A percentile compares a stretch with the other conserved stretches of the same genome.
phyloP scores from a whole-genome alignment of 2,888 invertebrate species.

The Drosophila subquinaria region DNA sequence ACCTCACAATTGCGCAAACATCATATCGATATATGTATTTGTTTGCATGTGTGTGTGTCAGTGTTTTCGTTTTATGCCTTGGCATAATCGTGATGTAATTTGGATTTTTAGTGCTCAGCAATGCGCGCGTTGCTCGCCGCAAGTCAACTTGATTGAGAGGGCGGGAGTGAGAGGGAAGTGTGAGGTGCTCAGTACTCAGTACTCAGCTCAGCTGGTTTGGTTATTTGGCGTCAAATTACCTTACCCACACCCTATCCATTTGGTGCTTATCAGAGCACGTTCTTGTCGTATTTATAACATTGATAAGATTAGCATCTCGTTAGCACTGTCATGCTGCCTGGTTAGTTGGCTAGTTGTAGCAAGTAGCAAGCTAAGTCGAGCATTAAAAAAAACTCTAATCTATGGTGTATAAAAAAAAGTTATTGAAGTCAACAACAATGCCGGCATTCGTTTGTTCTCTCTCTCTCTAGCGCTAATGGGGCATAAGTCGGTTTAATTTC shows the following conservation, averaged over 20 bases:
- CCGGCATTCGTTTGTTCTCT: conserved; percentile 16
- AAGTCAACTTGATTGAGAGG: conserved; percentile 14
- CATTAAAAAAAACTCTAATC: conserved; percentile 39
- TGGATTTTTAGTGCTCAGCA: conserved; percentile 28
- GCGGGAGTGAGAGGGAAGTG: background rate
- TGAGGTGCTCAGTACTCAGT: conserved; percentile 15
- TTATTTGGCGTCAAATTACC: conserved; percentile 37
- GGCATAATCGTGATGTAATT: conserved; percentile 76
- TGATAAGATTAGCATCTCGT: conserved; percentile 66
- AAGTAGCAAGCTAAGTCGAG: conserved; percentile 24
- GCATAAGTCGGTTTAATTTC: conserved; percentile 30
- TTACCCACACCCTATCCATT: conserved; percentile 6
- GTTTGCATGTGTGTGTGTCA: conserved; percentile 6
- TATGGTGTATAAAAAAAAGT: background rate
- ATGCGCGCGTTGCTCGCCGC: conserved; percentile 63
- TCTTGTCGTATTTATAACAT: conserved; percentile 54
- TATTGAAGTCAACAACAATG: background rate
- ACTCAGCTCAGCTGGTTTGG: conserved; percentile 20
- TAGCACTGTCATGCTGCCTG: conserved; percentile 41
- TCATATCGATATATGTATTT: conserved; percentile 33
- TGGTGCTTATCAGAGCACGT: conserved; percentile 71
- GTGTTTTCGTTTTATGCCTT: conserved; percentile 57
- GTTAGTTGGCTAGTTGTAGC: conserved; percentile 4
- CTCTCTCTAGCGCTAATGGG: background rate
- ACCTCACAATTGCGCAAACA: conserved; percentile 70